These are phyloP conservation scores for Tapirus terrestris DNA, from an alignment of 2,113 vertebrate genomes.

Conservation along the genomic window DNA sequence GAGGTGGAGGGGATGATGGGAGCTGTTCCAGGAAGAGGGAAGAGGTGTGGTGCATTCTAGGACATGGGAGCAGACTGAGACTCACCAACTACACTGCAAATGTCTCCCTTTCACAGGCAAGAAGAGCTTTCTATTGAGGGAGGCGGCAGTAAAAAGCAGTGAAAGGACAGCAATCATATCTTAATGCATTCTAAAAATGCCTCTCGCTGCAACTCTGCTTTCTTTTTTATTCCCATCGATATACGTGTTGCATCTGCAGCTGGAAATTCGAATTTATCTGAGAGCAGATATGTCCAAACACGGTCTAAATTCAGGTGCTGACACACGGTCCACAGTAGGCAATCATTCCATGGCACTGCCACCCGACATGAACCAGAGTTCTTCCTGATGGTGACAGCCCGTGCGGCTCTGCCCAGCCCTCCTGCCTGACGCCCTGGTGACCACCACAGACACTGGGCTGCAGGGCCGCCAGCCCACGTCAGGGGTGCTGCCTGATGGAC, in stretches of 20 bases:
- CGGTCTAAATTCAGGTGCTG: not conserved
- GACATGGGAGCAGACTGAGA: not conserved
- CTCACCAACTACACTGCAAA: not conserved
- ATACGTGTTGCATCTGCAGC: not conserved
- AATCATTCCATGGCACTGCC: not conserved
- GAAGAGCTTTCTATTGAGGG: not conserved
- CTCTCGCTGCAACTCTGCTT: not conserved
- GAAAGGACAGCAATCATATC: not conserved
- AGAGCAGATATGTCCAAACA: not conserved
- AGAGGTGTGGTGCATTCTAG: not conserved
- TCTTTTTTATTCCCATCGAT: not conserved
- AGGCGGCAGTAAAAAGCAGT: not conserved
- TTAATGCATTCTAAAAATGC: not conserved
- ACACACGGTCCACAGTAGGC: no score
- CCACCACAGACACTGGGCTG: rapidly evolving
- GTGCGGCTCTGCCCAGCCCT: not conserved
- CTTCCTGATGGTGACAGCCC: not conserved
- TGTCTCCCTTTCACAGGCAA: not conserved
- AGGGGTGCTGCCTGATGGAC: not conserved
- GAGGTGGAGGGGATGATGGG: not conserved
- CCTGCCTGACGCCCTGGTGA: not conserved
- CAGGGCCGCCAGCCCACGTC: no score
- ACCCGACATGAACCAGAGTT: not conserved
- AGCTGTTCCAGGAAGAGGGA: not conserved
- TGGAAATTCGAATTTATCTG: not conserved